Evolutionary conservation across 2,113 vertebrate genomes (phyloP), one percentile per base, ranked within the genome.

Genomic region (Paradoxurus hermaphroditus): DNA sequence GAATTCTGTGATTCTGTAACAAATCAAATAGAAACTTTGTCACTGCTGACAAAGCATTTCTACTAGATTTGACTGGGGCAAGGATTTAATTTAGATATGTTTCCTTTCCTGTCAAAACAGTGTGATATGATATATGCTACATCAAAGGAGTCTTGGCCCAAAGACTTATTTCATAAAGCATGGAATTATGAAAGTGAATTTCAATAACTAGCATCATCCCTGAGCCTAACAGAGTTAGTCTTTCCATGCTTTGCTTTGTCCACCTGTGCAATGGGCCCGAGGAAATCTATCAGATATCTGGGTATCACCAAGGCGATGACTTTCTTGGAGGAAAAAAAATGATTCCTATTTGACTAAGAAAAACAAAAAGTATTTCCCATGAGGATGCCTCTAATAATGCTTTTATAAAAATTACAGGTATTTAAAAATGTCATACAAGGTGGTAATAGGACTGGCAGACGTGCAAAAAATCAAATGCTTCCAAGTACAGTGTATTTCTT

Each of bases 61-160:
- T 83, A 86, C 31, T 75, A 73, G 18, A 46, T 83, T 97, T 96
- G 84, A 96, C 86, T 91, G 27, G 46, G 46, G 89, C 62, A 85
- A 63, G 93, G 94, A 97, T 96, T 94, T 97, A 89, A 97, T 96
- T 97, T 97, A 97, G 89, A 96, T 95, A 97, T 65, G 79, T 93
- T 98, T 97, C 84, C 81, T 84, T 96, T 94, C 70, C 84, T 98
- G 79, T 97, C 86, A 96, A 82, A 95, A 90, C 25, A 65, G 18
- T 49, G 12, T 51, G 46, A 92, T 70, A 78, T 86, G 36, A 91
- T 78, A 70, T 29, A 86, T 65, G 49, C 34, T 41, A 79, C n/a
- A 87, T 93, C n/a, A 75, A 91, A 77, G 44, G 78, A 68, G 70
- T 27, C 65, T 81, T 97, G 63, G 68, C 59, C 92, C 46, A 81